Percentiles rank a stretch among this genome's conserved stretches.
These are phyloP conservation scores for Gephyroberyx darwinii DNA, from an alignment of 2,797 vertebrate genomes.

Conservation along the genomic window DNA sequence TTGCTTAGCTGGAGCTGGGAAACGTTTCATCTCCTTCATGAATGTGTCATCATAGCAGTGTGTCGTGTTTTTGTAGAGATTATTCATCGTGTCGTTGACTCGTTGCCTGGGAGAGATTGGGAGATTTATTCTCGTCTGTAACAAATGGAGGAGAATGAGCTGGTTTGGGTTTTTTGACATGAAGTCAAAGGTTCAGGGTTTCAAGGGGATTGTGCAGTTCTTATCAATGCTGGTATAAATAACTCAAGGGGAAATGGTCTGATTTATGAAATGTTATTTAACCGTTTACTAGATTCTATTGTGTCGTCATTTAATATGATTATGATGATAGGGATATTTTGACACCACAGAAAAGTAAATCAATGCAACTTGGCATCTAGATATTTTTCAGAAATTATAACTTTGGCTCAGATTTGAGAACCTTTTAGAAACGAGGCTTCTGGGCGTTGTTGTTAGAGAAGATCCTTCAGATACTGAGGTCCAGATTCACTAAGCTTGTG, in stretches of 20 bases:
- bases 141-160: constrained; percentile 4
- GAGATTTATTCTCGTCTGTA: constrained; percentile 23
- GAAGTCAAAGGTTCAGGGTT: constrained; percentile 51
- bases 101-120: constrained; percentile 60
- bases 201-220: constrained; percentile 43
- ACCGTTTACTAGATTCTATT: constrained; percentile 2
- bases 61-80: constrained; percentile 72
- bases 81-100: constrained; percentile 32
- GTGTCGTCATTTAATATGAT: constrained; percentile 33
- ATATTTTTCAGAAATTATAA: background rate
- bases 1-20: constrained; percentile 30
- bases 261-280: constrained; percentile 5
- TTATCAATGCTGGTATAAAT: background rate
- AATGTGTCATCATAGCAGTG: constrained; percentile 46
- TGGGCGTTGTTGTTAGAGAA: background rate
- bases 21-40: constrained; percentile 17
- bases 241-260: background rate
- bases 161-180: constrained; percentile 13
- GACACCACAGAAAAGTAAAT: constrained; percentile 7
- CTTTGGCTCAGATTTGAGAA: background rate
- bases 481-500: no score
- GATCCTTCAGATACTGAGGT: background rate
- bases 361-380: constrained; percentile 10
- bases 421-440: background rate
- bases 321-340: constrained; percentile 38